These are phyloP conservation scores for Amblyornis subalaris DNA, from an alignment of 2,113 vertebrate genomes.

Conservation along the genomic window DNA sequence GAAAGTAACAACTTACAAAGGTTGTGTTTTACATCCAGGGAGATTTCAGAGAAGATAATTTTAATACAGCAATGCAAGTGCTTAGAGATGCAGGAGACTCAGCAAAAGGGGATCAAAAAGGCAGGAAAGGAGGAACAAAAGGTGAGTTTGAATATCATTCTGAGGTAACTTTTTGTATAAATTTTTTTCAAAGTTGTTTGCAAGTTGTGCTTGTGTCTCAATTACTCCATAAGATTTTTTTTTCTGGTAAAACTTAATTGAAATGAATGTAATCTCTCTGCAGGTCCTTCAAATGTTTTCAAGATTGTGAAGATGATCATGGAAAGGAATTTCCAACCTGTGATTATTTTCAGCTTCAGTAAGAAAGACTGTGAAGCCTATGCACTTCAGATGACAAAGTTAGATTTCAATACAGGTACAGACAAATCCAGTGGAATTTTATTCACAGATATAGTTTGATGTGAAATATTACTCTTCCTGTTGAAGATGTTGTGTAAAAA, in stretches of 20 bases:
- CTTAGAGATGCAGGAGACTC: constrained; percentile 90
- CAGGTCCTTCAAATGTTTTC: constrained; percentile 96
- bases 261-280: neutral
- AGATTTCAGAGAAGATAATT: constrained; percentile 98
- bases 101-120: constrained; percentile 90
- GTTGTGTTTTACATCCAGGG: constrained; percentile 73
- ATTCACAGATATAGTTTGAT: neutral
- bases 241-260: neutral
- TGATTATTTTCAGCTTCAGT: constrained; percentile 99
- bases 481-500: neutral
- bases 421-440: neutral
- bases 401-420: constrained; percentile 94
- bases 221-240: neutral
- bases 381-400: constrained; percentile 93
- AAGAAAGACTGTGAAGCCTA: constrained; percentile 99
- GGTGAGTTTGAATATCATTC: constrained; percentile 70
- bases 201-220: neutral
- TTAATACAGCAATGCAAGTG: constrained; percentile 98
- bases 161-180: neutral
- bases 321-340: constrained; percentile 98
- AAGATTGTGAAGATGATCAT: constrained; percentile 99
- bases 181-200: neutral
- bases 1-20: neutral
- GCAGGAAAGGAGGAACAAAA: constrained; percentile 91
- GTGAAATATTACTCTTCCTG: neutral